A percentile compares a stretch with the other conserved stretches of the same genome.
phyloP scores from a whole-genome alignment of 1,140 invertebrate genomes.

The Ctenoplectra terminalis region DNA sequence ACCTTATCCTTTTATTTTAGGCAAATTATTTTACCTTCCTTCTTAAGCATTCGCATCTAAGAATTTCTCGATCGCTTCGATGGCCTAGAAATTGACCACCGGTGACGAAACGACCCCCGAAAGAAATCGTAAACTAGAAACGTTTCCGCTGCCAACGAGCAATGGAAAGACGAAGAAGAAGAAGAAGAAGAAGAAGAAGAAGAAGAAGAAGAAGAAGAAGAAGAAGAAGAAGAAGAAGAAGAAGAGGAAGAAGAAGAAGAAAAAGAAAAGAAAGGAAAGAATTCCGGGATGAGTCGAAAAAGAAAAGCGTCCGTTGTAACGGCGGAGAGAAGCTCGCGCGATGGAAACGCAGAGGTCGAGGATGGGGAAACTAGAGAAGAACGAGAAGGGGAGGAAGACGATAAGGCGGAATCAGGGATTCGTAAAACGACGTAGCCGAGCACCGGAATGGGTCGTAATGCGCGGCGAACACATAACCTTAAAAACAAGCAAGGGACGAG shows the following conservation, averaged over 20 bases:
- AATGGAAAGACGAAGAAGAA: no score
- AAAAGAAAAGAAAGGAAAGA: no score
- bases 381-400: conserved; percentile 36
- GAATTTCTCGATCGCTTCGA: background rate
- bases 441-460: conserved; percentile 74
- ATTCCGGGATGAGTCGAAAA: background rate
- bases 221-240: no score
- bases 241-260: no score
- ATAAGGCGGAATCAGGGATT: conserved; percentile 72
- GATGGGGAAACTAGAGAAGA: conserved; percentile 16
- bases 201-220: no score
- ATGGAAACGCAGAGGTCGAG: background rate
- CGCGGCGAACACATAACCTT: conserved; percentile 75
- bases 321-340: background rate
- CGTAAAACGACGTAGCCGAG: conserved; percentile 66
- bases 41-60: background rate
- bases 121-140: no score
- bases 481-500: conserved; percentile 70
- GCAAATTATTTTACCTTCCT: background rate
- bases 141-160: no score
- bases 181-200: no score
- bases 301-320: conserved; percentile 23
- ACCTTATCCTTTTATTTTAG: background rate
- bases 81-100: background rate
- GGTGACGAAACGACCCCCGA: background rate